Base-by-base conservation (phyloP, 2,113 vertebrate genomes). In the Platanista minor region DNA sequence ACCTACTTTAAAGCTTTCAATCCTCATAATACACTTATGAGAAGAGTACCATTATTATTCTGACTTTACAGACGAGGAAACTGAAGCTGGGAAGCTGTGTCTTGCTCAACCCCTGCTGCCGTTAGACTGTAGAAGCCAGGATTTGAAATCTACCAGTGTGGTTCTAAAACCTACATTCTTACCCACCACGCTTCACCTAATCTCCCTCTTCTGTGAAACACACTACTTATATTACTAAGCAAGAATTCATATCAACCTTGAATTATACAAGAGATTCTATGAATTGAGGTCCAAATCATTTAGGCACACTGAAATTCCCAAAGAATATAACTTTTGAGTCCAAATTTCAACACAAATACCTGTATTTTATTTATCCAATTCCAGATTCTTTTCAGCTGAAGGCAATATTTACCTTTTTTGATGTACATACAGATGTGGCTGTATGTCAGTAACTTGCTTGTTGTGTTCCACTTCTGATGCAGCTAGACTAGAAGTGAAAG, bases 331-430 rank as follows among this genome's bases (percentile, higher is more conserved):
- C 62, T 41, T 10, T 72, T 59, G 10, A 93, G 33, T 21, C 49
- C n/a, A 96, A 96, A 85, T 72, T 94, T 69, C 85, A 91, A 67
- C 39, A 82, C 41, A 66, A 21, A 13, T 64, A 83, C 72, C 95
- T 93, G 25, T 74, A 87, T 54, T 66, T 91, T 94, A 88, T 36
- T 91, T 14, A 36, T 23, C 33, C 10, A 9, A 27, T 5, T 90
- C 27, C 52, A 94, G 25, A 52, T 84, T 67, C 43, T 86, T 85
- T 93, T 33, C 77, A 75, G 49, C 21, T 52, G 57, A 90, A 25
- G 5, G 3, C 21, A 94, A 1, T 41, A 75, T 7, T 77, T 96
- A 36, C 39, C 95, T 36, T 82, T 92, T 43, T 33, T 57, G 17
- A n/a, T 12, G 33, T 93, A 46, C 6, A 4, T 81, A 78, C 54